Percentiles rank a stretch among this genome's conserved stretches.
Evolutionary conservation across 2,797 vertebrate genomes (phyloP).

Genomic region (Limnodromus scolopaceus): DNA sequence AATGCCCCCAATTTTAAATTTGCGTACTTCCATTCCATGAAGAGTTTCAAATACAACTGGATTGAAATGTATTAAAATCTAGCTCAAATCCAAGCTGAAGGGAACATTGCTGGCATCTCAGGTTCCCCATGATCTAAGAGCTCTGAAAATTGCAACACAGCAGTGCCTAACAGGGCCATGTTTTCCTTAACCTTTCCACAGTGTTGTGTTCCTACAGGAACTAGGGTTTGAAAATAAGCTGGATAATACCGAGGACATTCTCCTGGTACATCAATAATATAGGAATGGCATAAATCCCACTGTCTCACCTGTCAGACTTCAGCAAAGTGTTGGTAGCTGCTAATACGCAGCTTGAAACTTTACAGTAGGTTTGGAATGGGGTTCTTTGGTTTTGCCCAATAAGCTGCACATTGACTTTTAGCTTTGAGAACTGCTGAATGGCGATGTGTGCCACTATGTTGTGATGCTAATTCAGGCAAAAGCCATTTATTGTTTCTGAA

Average conservation of each 20-base stretch:
- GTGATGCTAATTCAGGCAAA: conserved; percentile 32
- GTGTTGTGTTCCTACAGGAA: background rate
- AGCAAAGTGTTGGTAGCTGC: background rate
- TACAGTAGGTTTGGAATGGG: background rate
- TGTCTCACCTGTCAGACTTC: background rate
- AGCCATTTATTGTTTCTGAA: conserved; percentile 25
- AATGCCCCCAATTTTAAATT: fast-evolving
- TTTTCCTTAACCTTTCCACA: background rate
- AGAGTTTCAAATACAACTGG: background rate
- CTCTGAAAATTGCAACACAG: background rate
- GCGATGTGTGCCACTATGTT: background rate
- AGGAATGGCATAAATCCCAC: background rate
- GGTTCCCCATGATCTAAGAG: background rate
- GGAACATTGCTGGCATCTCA: background rate
- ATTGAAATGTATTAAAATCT: background rate
- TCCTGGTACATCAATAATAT: background rate
- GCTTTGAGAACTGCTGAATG: background rate
- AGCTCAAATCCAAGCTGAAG: background rate
- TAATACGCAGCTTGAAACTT: background rate
- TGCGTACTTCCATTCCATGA: background rate
- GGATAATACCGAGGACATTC: background rate
- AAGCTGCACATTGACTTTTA: conserved; percentile 1
- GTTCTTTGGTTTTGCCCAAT: background rate
- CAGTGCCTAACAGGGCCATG: background rate
- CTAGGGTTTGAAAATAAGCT: background rate